A percentile compares a stretch with the other conserved stretches of the same genome.
These are phyloP conservation scores for Temnothorax rugatulus DNA, from an alignment of 2,888 invertebrate genomes.

Conservation along the genomic window DNA sequence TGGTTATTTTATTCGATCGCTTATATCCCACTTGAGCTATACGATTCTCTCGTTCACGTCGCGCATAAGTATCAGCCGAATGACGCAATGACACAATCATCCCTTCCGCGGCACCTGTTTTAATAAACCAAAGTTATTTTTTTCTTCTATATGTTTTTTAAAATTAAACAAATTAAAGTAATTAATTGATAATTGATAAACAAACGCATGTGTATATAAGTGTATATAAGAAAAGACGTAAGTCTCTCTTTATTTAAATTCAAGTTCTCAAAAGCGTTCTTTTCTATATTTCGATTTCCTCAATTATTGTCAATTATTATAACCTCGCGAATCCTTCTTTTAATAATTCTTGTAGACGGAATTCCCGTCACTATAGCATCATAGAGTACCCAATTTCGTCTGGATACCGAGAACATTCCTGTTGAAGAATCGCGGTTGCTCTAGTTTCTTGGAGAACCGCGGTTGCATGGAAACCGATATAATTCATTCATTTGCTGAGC, in stretches of 20 bases:
- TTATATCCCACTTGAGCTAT: constrained; percentile 32
- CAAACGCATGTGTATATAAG: background rate
- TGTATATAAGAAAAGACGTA: background rate
- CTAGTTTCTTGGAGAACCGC: constrained; percentile 5
- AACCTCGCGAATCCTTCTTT: constrained; percentile 50
- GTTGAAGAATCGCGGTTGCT: constrained; percentile 1
- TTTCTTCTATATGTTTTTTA: background rate
- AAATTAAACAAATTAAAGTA: constrained; percentile 3
- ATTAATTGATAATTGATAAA: background rate
- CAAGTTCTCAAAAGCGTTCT: background rate
- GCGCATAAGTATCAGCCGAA: constrained; percentile 19
- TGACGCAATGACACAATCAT: constrained; percentile 18
- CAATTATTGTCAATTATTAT: constrained; percentile 19
- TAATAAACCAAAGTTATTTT: background rate
- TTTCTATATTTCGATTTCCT: constrained; percentile 17
- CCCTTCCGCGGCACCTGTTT: background rate
- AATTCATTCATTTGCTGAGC: background rate
- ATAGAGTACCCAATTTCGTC: constrained; percentile 19
- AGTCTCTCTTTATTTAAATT: background rate
- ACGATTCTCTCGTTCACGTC: constrained; percentile 6
- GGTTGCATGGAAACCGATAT: background rate
- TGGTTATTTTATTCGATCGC: constrained; percentile 48
- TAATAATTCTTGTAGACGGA: constrained; percentile 60
- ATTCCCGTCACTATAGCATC: constrained; percentile 32
- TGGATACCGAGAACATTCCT: constrained; percentile 6